These are phyloP conservation scores for Amiota communis DNA, from an alignment of 2,888 invertebrate species.

Conservation along the genomic window DNA sequence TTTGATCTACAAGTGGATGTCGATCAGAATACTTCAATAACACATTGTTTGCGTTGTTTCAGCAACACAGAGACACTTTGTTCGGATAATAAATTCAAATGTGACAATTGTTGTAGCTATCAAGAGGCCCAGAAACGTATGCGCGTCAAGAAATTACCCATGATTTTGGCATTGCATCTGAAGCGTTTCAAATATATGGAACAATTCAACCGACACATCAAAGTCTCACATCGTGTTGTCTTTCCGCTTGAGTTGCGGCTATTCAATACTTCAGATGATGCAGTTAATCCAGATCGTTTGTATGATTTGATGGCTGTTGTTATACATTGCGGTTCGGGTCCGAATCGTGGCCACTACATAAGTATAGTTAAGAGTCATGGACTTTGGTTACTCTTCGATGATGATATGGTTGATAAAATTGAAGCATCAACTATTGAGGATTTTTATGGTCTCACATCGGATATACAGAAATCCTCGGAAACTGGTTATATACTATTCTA, in stretches of 20 bases:
- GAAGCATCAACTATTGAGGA: conserved; percentile 99
- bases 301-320: conserved; percentile 99
- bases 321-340: conserved; percentile 99
- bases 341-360: conserved; percentile 99
- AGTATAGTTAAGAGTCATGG: conserved; percentile 99
- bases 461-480: conserved; percentile 99
- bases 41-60: conserved; percentile 97
- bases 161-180: conserved; percentile 96
- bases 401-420: conserved; percentile 99
- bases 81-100: conserved; percentile 99
- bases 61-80: conserved; percentile 99
- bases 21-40: conserved; percentile 99
- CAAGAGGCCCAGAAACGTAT: conserved; percentile 99
- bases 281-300: conserved; percentile 96
- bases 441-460: conserved; percentile 98
- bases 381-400: conserved; percentile 99
- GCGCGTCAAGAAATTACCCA: conserved; percentile 98
- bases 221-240: conserved; percentile 98
- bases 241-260: conserved; percentile 97
- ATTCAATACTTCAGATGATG: conserved; percentile 99
- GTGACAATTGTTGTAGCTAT: conserved; percentile 99
- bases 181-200: conserved; percentile 98
- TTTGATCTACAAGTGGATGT: conserved; percentile 99
- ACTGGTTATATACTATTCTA: conserved; percentile 99
- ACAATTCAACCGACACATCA: conserved; percentile 98